Conservation (phyloP, 1,140 invertebrate genomes). For the Bombus breviceps region DNA sequence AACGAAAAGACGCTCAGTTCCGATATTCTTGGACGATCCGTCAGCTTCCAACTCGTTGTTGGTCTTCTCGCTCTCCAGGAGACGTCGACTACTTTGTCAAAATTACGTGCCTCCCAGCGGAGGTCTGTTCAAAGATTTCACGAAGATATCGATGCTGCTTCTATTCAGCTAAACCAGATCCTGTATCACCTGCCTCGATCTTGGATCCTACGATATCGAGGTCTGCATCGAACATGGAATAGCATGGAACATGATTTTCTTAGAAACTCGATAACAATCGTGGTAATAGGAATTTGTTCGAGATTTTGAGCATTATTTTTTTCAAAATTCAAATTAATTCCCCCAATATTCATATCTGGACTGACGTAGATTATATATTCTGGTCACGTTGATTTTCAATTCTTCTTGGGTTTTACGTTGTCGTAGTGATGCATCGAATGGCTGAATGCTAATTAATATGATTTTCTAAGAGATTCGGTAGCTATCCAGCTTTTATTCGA, state of each 20-base stretch:
- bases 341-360: not conserved
- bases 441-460: not conserved
- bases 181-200: not conserved
- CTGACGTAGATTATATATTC: not conserved
- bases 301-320: not conserved
- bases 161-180: not conserved
- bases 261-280: not conserved
- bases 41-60: conserved; percentile 31
- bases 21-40: conserved; percentile 63
- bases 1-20: not conserved
- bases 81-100: conserved; percentile 39
- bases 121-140: conserved; percentile 35
- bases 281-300: not conserved
- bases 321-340: not conserved
- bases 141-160: conserved; percentile 3
- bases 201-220: not conserved
- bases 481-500: not conserved
- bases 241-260: not conserved
- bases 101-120: conserved; percentile 26
- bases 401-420: not conserved
- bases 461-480: not conserved
- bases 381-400: not conserved
- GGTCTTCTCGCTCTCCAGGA: conserved; percentile 48
- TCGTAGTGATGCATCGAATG: not conserved
- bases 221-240: no score